These are phyloP conservation scores for Typhlichthys eigenmanni DNA, from an alignment of 2,797 vertebrate genomes.

Conservation along the genomic window DNA sequence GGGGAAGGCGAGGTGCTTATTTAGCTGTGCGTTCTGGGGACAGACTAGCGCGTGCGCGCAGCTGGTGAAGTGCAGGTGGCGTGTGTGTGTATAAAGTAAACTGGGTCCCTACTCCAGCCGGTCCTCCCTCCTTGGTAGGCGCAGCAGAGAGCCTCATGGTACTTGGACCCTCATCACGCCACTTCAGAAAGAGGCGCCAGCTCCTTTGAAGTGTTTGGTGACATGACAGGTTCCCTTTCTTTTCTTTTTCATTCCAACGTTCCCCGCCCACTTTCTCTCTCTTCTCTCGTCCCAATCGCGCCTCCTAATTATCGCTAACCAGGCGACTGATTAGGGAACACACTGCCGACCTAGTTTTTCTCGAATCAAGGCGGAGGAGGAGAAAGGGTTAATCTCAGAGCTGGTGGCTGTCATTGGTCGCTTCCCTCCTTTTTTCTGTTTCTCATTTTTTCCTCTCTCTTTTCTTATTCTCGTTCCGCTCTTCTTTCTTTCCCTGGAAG, in stretches of 20 bases:
- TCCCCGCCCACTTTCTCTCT: constrained; percentile 76
- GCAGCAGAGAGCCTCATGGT: constrained; percentile 68
- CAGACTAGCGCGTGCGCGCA: constrained; percentile 50
- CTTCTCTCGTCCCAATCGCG: constrained; percentile 74
- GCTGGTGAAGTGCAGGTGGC: constrained; percentile 63
- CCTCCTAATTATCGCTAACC: constrained; percentile 85
- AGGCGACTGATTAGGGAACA: constrained; percentile 85
- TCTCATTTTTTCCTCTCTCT: constrained; percentile 48
- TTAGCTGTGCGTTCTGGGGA: constrained; percentile 66
- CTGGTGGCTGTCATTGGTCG: constrained; percentile 84
- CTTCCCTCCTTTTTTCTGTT: constrained; percentile 71
- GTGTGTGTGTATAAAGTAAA: constrained; percentile 48
- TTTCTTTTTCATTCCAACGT: constrained; percentile 78
- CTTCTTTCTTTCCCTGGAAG: constrained; percentile 81
- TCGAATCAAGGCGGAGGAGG: constrained; percentile 59
- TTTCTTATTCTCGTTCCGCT: constrained; percentile 50
- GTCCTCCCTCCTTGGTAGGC: constrained; percentile 42
- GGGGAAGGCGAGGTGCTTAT: constrained; percentile 53
- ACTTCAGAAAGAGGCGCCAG: constrained; percentile 76
- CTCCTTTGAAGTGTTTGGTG: constrained; percentile 80
- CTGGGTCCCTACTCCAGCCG: constrained; percentile 44
- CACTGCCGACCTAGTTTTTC: constrained; percentile 77
- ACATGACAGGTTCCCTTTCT: constrained; percentile 81
- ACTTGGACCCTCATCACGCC: constrained; percentile 74
- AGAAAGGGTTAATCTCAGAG: constrained; percentile 83